Base-by-base conservation (phyloP, 1,140 invertebrate species). In the Gonatopus flavifemur region DNA sequence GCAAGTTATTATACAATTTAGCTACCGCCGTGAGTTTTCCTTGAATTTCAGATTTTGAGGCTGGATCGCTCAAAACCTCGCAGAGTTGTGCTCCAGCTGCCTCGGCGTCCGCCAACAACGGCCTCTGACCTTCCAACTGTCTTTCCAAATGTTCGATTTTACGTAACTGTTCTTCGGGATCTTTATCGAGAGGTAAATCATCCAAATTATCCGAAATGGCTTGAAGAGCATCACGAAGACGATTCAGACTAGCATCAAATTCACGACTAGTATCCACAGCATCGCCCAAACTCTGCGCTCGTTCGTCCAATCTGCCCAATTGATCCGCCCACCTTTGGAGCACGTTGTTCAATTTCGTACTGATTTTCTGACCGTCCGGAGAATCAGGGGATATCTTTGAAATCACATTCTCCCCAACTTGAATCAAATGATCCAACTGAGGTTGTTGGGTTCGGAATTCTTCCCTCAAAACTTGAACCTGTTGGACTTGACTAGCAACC, bases 401-500 rank as follows among this genome's bases (percentile, higher is more conserved):
- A 6, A 96, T 72, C 10, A 96, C 87, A 16, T 83, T 83, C 56
- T 89, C 85, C 1, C 88, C 91, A 19, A 92, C 83, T 52, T 91
- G 85, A 58, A 93, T 84, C 48, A 97, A 82, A 61, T 93, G 90
- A 52, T 91, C 85, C 37, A 96, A 78, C 51, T 93, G 88, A 0
- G 93, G 91, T 69, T 96, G 91, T 69, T 96, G 94, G 2, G 88
- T 87, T 44, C 89, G 82, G 80, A 97, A 91, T 74, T 97, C 94
- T 79, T 97, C 94, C 52, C 93, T 84, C 15, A 97, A 77, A 1
- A 98, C 93, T 82, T 95, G 88, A 9, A 92, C 87, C 67, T 83
- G 76, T 70, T 97, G 93, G 20, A 95, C 88, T 81, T 98, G 95
- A 51, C 90, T 94, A 57, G 94, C 90, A 1, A 97, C 92, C 86